Evolutionary conservation across 2,888 invertebrate species (phyloP).

Genomic region (Antitype chi): DNA sequence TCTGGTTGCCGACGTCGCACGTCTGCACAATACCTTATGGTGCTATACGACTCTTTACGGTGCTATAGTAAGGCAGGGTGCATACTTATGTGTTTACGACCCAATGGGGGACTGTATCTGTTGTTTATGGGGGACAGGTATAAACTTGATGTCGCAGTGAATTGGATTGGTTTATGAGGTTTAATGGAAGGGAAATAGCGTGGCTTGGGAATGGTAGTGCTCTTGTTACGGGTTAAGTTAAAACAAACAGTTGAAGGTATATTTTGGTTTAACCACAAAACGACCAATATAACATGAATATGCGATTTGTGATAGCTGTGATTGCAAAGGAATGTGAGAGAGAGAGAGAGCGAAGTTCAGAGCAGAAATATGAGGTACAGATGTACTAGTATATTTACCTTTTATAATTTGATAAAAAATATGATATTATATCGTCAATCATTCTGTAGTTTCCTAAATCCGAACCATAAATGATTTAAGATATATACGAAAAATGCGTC

Average conservation of each 20-base stretch:
- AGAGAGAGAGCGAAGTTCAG: background rate
- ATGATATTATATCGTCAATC: background rate
- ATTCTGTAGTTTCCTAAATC: background rate
- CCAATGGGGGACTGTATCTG: constrained; percentile 40
- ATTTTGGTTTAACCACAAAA: background rate
- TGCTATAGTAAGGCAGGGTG: constrained; percentile 31
- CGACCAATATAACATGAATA: background rate
- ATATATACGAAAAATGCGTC: background rate
- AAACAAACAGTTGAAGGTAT: background rate
- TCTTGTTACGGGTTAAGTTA: constrained; percentile 3
- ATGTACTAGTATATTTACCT: background rate
- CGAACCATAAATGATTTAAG: constrained; percentile 16
- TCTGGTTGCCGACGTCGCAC: background rate
- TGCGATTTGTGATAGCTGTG: background rate
- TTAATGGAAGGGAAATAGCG: constrained; percentile 31
- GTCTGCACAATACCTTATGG: constrained; percentile 8
- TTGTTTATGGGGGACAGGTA: constrained; percentile 46
- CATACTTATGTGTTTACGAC: constrained; percentile 60
- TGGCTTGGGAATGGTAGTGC: background rate
- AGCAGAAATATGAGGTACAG: background rate
- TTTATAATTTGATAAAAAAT: background rate
- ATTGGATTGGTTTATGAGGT: constrained; percentile 43
- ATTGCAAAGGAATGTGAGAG: background rate
- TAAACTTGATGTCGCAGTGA: constrained; percentile 34
- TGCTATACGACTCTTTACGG: constrained; percentile 22